phyloP scores from a whole-genome alignment of 2,797 vertebrate genomes.

The Melanotaenia boesemani region DNA sequence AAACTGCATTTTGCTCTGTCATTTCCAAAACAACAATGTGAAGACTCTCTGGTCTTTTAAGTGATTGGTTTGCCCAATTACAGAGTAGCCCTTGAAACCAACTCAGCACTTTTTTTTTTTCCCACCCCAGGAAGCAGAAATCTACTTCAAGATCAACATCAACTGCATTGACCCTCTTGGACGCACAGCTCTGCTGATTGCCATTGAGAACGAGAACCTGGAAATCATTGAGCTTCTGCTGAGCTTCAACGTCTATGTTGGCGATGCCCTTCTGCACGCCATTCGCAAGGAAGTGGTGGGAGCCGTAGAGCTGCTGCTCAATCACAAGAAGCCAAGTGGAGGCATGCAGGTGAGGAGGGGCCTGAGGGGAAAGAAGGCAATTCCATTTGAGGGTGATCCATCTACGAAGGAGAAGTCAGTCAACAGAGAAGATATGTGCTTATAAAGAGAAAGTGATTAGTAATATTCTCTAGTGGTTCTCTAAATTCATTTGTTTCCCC shows the following conservation, averaged over 20 bases:
- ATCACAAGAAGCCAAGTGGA: slow-evolving; percentile 95
- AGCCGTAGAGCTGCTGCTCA: slow-evolving; percentile 94
- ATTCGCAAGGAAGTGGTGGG: slow-evolving; percentile 98
- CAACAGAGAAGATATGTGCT: neutral
- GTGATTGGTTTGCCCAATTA: too few species aligned
- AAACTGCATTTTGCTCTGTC: neutral
- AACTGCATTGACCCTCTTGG: slow-evolving; percentile 99
- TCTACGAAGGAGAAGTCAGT: slow-evolving; percentile 5
- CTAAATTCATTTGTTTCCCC: neutral
- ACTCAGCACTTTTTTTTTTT: slow-evolving; percentile 6
- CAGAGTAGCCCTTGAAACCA: slow-evolving; percentile 5
- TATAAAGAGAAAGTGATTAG: neutral
- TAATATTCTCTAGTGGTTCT: neutral
- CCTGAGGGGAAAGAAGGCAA: neutral
- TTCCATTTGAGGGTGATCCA: slow-evolving; percentile 18
- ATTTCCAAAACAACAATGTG: neutral
- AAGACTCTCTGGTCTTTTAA: too few species aligned
- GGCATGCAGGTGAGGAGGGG: slow-evolving; percentile 91
- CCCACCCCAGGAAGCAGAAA: slow-evolving; percentile 89
- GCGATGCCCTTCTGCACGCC: slow-evolving; percentile 94
- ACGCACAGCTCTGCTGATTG: slow-evolving; percentile 96
- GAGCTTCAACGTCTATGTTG: slow-evolving; percentile 93
- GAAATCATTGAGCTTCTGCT: slow-evolving; percentile 95
- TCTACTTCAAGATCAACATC: slow-evolving; percentile 99
- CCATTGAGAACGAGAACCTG: slow-evolving; percentile 98